These are phyloP conservation scores for Pemphredon lugubris DNA, from an alignment of 2,888 invertebrate genomes.

Conservation along the genomic window DNA sequence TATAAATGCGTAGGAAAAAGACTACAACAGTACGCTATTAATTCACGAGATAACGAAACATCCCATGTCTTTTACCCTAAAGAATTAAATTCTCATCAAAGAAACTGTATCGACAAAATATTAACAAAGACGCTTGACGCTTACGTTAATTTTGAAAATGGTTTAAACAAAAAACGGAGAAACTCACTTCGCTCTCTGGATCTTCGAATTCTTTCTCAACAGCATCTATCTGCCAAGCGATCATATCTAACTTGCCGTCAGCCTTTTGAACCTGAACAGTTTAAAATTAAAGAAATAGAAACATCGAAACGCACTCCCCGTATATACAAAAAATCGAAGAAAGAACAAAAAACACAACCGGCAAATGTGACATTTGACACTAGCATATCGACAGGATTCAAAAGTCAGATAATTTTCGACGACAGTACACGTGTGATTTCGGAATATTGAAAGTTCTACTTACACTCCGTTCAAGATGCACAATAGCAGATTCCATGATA, in stretches of 20 bases:
- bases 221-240: conserved; percentile 88
- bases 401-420: conserved; percentile 1
- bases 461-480: conserved; percentile 76
- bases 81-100: no score
- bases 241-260: conserved; percentile 87
- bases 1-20: no score
- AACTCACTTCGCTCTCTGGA: conserved; percentile 81
- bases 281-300: no score
- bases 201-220: conserved; percentile 86
- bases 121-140: no score
- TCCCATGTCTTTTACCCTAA: no score
- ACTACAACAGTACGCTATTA: no score
- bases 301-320: no score
- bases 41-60: no score
- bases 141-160: background rate
- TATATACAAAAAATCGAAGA: background rate
- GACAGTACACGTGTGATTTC: background rate
- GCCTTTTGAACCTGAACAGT: conserved; percentile 87
- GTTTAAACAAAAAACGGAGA: background rate
- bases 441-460: conserved; percentile 43
- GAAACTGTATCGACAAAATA: no score
- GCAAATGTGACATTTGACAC: conserved; percentile 9
- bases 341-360: conserved; percentile 1
- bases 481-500: conserved; percentile 75
- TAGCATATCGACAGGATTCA: background rate